Evolutionary conservation across 2,888 invertebrate species (phyloP), one percentile per base, ranked within the genome.

Genomic region (Lordiphosa andalusiaca): DNA sequence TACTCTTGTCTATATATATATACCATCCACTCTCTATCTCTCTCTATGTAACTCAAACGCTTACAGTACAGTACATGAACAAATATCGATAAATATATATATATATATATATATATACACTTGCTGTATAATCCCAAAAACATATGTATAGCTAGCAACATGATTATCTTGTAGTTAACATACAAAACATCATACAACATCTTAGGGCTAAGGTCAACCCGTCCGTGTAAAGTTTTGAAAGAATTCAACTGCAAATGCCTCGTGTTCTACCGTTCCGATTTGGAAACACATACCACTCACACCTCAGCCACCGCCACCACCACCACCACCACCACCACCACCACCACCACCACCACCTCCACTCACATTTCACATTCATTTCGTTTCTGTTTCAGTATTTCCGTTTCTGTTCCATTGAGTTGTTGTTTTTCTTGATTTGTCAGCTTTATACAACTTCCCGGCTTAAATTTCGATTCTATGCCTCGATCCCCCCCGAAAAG

Each of bases 111-210:
- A 40, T 50, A 40, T 47, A 59, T 55, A 67, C 52, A 71, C 55
- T 64, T 54, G 49, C 56, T 55, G 66, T 60, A 68, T 57, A 48
- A 40, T 16, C 41, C 44, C 40, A 56, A 49, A 38, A 38, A 64
- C 64, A 63, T 84, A 84, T 86, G 87, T 87, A 87, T 84, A 87
- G 87, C 88, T 86, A 87, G 88, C 87, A 87, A 87, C 88, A 85
- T 86, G 62, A 78, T 69, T 72, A 67, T 71, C 67, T 70, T 71
- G 64, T 71, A 73, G 71, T 71, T 73, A 70, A 59, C 67, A 67
- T 67, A 19, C 50, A 23, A 36, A 35, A 58, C 53, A 51, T 58
- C 19, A 65, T 44, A 50, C 46, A 61, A 33, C 62, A 62, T 62
- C 49, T 6, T 38, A 33, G 33, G 44, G 38, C 21, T 53, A 37